Evolutionary conservation across 2,113 vertebrate genomes (phyloP).

Genomic region (Hoplias malabaricus): DNA sequence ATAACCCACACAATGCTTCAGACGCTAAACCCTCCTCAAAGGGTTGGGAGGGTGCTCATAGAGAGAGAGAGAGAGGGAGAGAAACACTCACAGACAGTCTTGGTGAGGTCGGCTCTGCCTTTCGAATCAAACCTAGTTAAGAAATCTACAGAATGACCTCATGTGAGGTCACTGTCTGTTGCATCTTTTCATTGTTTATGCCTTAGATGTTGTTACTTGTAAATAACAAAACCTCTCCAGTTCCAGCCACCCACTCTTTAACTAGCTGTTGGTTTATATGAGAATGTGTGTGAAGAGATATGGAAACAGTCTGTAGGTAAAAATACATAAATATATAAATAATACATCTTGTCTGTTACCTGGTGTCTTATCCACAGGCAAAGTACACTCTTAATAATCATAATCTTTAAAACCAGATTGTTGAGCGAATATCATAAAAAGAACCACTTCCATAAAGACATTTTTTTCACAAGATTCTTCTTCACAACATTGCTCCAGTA

Average conservation of each 20-base stretch:
- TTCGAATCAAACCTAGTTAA: slow-evolving; percentile 73
- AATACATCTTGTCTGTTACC: no score
- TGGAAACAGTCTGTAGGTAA: no score
- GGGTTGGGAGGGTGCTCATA: slow-evolving; percentile 12
- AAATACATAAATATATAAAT: no score
- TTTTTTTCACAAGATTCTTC: no score
- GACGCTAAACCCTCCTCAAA: slow-evolving; percentile 47
- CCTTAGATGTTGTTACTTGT: background rate
- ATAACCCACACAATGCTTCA: slow-evolving; percentile 55
- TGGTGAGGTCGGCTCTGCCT: slow-evolving; percentile 57
- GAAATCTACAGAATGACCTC: background rate
- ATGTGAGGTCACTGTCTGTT: slow-evolving; percentile 3
- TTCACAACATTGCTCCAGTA: no score
- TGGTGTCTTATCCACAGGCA: no score
- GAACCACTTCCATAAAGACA: no score
- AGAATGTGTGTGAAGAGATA: no score
- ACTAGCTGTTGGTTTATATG: no score
- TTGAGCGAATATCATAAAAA: no score
- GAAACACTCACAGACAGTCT: slow-evolving; percentile 52
- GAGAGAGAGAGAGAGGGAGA: background rate
- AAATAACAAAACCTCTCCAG: background rate
- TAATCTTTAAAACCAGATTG: no score
- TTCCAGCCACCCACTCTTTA: background rate
- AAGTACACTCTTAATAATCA: no score
- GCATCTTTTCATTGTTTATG: background rate